These are phyloP conservation scores for Cyanoramphus novaezelandiae DNA, from an alignment of 2,113 vertebrate species.

Conservation along the genomic window DNA sequence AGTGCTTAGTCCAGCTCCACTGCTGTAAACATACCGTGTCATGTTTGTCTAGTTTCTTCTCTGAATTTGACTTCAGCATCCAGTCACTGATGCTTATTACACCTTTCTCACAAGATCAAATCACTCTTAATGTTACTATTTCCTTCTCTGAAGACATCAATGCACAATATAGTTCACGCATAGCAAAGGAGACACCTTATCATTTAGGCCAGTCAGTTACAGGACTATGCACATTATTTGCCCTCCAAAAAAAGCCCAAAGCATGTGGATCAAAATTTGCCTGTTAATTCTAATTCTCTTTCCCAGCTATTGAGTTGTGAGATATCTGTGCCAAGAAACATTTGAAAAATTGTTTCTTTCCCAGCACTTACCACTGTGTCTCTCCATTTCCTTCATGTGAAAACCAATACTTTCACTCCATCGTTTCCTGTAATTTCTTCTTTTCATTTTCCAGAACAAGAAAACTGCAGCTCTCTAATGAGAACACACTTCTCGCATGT, in stretches of 20 bases:
- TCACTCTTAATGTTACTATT: not conserved
- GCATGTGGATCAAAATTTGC: not conserved
- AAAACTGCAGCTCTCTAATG: not conserved
- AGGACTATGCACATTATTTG: not conserved
- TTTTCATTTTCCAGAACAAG: not conserved
- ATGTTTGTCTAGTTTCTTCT: not conserved
- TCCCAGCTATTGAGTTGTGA: accelerated
- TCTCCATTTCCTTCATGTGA: not conserved
- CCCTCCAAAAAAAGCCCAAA: not conserved
- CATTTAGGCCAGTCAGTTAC: not conserved
- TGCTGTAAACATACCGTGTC: not conserved
- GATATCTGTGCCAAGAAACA: not conserved
- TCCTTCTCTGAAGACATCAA: not conserved
- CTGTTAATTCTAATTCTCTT: not conserved
- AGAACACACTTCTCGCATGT: not conserved
- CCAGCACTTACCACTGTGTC: not conserved
- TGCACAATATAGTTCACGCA: not conserved
- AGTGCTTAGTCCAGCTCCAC: not conserved
- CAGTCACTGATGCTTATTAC: not conserved
- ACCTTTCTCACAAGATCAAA: not conserved
- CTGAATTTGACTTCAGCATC: not conserved
- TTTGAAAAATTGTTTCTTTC: not conserved
- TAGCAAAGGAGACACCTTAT: not conserved
- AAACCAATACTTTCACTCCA: not conserved
- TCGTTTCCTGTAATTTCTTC: not conserved